Percentiles rank a stretch among this genome's conserved stretches.
These are phyloP conservation scores for Urocitellus parryii DNA, from an alignment of 2,113 vertebrate genomes.

Conservation along the genomic window DNA sequence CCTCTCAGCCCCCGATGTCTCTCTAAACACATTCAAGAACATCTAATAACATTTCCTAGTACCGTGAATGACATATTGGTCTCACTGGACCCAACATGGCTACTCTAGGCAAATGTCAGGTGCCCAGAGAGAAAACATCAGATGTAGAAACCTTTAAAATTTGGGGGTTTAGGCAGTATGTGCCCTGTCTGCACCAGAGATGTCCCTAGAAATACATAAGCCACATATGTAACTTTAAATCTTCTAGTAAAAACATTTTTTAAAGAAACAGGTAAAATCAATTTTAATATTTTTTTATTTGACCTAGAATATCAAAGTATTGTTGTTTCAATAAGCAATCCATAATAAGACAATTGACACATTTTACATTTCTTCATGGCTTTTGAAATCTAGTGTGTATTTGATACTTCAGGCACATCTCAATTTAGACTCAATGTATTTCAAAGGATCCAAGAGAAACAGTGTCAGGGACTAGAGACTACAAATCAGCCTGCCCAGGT, in stretches of 20 bases:
- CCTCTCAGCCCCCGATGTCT: background rate
- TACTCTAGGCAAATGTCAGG: background rate
- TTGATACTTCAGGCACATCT: background rate
- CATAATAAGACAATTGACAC: background rate
- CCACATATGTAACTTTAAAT: background rate
- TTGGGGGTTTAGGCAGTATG: background rate
- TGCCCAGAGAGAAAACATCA: background rate
- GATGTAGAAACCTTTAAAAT: background rate
- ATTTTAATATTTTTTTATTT: slow-evolving; percentile 6
- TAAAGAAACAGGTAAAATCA: background rate
- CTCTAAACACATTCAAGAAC: background rate
- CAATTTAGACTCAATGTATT: background rate
- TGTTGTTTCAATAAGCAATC: background rate
- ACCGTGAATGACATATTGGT: background rate
- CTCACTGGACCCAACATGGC: background rate
- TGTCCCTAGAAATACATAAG: background rate
- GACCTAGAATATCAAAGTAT: background rate
- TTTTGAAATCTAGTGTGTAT: background rate
- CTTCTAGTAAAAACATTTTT: background rate
- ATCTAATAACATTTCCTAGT: background rate
- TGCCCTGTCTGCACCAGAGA: background rate
- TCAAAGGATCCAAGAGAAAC: background rate
- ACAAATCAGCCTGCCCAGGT: background rate
- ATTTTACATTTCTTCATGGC: background rate
- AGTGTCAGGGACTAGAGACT: background rate